Base-by-base conservation (phyloP, 2,797 vertebrate species). In the Pogonophryne albipinna region DNA sequence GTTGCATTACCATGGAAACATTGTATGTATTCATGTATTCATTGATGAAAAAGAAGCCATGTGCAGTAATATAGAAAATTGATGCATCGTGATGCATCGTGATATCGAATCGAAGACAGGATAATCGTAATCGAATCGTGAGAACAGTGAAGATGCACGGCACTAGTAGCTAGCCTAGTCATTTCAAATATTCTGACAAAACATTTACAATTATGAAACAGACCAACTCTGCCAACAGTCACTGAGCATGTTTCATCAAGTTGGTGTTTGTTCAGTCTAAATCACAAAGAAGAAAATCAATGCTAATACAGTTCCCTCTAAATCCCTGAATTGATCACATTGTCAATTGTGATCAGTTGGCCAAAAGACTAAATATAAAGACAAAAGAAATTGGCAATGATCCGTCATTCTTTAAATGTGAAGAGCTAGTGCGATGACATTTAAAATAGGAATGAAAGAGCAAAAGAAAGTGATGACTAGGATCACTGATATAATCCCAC, bases 1-100 rank as follows among this genome's bases (percentile, higher is more conserved):
- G 23, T 70, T 34, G 42, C 41, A 50, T 85, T 74, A 67, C 73
- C 52, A 82, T 82, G 76, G 69, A 76, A 55, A 85, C 51, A 76
- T 53, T 78, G 75, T 27, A 27, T 27, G 4, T 27, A 27, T 27
- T 27, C 27, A 27, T 27, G 27, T 27, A 5, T 27, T 27, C 27
- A 5, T 27, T 27, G 27, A 5, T 27, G 27, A 27, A 27, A 27
- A 27, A 27, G 4, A 27, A 27, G 27, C 4, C 27, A 27, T 27
- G 4, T 27, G 27, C 27, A 5, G 4, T 27, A 27, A 27, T 27
- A 27, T 27, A 27, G 27, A 27, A 27, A 27, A 27, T 27, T 5
- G 27, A 27, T 4, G n/a, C n/a, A n/a, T n/a, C n/a, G n/a, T n/a
- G 27, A 27, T 27, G 27, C 27, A 27, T 1, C 27, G 27, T 4